phyloP scores from a whole-genome alignment of 1,140 invertebrate genomes.

The Bombus breviceps region DNA sequence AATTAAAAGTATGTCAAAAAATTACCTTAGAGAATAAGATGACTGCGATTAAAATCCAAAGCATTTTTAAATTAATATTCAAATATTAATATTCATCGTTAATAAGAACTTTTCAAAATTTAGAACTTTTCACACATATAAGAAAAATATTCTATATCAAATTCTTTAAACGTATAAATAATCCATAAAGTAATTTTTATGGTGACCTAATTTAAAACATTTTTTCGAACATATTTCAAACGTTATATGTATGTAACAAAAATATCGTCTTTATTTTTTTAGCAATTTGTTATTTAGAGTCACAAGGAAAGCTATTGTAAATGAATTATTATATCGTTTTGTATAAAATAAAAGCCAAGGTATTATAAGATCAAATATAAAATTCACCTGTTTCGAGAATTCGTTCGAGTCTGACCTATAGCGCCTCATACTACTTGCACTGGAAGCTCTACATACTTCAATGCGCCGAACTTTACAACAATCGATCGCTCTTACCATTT shows the following conservation, averaged over 20 bases:
- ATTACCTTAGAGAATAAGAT: no score
- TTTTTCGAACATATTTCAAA: no score
- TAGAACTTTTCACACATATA: not conserved
- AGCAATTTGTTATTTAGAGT: not conserved
- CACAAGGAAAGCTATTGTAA: not conserved
- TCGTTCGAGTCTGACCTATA: constrained; percentile 1
- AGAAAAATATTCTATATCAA: not conserved
- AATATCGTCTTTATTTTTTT: not conserved
- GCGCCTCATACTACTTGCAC: not conserved
- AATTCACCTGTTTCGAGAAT: not conserved
- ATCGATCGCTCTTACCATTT: not conserved
- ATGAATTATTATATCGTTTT: not conserved
- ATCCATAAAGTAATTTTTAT: not conserved
- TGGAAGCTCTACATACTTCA: not conserved
- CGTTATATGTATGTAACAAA: no score
- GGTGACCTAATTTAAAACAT: no score
- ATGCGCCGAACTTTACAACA: no score
- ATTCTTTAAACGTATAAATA: not conserved
- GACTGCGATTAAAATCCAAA: no score
- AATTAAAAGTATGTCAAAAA: no score
- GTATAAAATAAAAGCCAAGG: not conserved
- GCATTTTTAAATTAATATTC: no score
- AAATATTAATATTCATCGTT: no score
- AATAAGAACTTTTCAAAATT: no score
- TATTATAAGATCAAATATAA: not conserved